These are phyloP conservation scores for Cenopis cana DNA, from an alignment of 2,888 invertebrate species.

Conservation along the genomic window DNA sequence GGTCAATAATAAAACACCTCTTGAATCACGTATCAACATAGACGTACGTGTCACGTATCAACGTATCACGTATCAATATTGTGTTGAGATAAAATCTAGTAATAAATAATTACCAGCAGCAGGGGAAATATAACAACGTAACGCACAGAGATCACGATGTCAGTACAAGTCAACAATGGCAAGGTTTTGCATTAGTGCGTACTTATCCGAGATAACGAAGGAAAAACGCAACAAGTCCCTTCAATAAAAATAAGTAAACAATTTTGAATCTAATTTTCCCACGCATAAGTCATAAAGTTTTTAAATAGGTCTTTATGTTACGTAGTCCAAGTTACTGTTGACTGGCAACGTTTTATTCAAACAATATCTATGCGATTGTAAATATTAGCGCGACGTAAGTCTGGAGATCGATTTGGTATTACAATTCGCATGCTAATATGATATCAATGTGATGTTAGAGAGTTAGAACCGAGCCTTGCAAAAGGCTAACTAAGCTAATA, in stretches of 20 bases:
- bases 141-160: neutral
- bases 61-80: too few species aligned
- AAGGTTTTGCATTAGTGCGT: neutral
- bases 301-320: neutral
- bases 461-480: too few species aligned
- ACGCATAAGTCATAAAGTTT: neutral
- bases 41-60: too few species aligned
- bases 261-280: neutral
- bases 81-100: neutral
- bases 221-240: neutral
- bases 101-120: neutral
- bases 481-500: too few species aligned
- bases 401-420: neutral
- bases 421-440: neutral
- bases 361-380: neutral
- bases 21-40: too few species aligned
- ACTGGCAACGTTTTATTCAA: conserved; percentile 21
- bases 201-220: neutral
- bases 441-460: neutral
- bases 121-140: conserved; percentile 9
- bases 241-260: neutral
- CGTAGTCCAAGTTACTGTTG: neutral
- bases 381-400: neutral
- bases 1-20: too few species aligned
- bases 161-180: neutral